Percentiles rank a stretch among this genome's conserved stretches.
These are phyloP conservation scores for Drosophila histrio DNA, from an alignment of 2,888 invertebrate species.

Conservation along the genomic window DNA sequence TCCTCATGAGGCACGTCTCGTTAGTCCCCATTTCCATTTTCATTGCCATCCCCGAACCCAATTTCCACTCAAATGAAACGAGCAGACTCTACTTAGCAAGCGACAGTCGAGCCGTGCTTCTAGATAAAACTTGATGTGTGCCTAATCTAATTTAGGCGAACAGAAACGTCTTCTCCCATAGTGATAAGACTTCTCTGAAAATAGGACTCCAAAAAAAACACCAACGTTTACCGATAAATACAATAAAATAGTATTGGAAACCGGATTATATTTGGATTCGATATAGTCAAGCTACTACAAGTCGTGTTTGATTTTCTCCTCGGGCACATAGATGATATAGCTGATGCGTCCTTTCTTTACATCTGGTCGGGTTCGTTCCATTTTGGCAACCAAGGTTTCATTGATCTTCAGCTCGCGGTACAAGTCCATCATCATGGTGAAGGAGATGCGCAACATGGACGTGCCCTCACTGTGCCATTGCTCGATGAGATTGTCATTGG, in stretches of 20 bases:
- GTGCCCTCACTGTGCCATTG: conserved; percentile 9
- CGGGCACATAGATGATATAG: conserved; percentile 40
- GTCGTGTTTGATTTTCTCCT: background rate
- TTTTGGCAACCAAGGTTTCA: conserved; percentile 14
- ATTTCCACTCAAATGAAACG: conserved; percentile 34
- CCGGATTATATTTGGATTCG: background rate
- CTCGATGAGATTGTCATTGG: conserved; percentile 16
- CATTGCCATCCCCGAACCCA: conserved; percentile 4
- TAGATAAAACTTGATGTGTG: conserved; percentile 19
- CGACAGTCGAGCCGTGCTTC: background rate
- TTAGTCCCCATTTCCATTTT: conserved; percentile 18
- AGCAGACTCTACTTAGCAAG: background rate
- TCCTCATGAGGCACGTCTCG: conserved; percentile 33
- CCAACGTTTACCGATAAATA: background rate
- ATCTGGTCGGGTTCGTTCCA: conserved; percentile 14
- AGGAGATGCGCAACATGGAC: conserved; percentile 39
- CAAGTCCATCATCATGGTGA: conserved; percentile 46
- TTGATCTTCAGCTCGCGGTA: conserved; percentile 43
- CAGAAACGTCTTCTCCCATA: background rate
- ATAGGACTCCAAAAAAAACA: background rate
- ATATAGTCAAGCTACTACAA: background rate
- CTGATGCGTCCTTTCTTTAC: conserved; percentile 11
- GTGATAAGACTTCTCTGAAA: conserved; percentile 8
- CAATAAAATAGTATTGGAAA: background rate
- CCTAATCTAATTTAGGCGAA: conserved; percentile 10